Evolutionary conservation across 2,797 vertebrate genomes (phyloP), one percentile per base, ranked within the genome.

Genomic region (Neosalanx taihuensis): DNA sequence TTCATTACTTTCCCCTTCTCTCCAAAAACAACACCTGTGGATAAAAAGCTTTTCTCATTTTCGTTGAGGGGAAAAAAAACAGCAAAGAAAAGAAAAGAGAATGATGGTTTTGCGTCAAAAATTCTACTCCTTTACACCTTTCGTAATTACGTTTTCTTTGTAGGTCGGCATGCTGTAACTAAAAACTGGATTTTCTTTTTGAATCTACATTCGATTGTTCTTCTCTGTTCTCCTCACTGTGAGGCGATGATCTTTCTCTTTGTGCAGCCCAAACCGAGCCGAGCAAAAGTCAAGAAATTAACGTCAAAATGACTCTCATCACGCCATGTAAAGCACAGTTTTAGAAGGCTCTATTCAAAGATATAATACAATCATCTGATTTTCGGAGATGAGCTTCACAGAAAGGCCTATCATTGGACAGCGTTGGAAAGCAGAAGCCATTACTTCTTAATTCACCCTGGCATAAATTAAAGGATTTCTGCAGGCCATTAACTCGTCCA

Each of bases 341-440:
- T 89, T 83, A 90, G 89, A 93, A 90, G 88, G 89, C 77, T 12
- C 85, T 86, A 88, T 90, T 91, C 89, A 89, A 85, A 91, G 88
- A 92, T 90, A 92, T 93, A 92, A 93, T 92, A 91, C 88, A 89
- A 91, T 93, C 90, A 93, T 93, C 92, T 89, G 88, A 93, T 93
- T 92, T 92, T 90, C 85, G 87, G 90, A 86, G 90, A 93, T 93
- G 90, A 91, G 90, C 89, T 89, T 87, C 90, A 88, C 86, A 89
- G 89, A 93, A 92, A 93, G 88, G 89, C 91, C 88, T 89, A 46
- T 86, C 86, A 90, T 89, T 92, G 88, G 89, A 86, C 92, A 86
- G 23, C 90, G 91, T 89, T 90, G 89, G 92, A 90, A 91, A 89
- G 90, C 88, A 89, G 91, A 93, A 93, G 92, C 91, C 91, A 93